These are phyloP conservation scores for Temnothorax curvispinosus DNA, from an alignment of 1,140 invertebrate genomes.

Conservation along the genomic window DNA sequence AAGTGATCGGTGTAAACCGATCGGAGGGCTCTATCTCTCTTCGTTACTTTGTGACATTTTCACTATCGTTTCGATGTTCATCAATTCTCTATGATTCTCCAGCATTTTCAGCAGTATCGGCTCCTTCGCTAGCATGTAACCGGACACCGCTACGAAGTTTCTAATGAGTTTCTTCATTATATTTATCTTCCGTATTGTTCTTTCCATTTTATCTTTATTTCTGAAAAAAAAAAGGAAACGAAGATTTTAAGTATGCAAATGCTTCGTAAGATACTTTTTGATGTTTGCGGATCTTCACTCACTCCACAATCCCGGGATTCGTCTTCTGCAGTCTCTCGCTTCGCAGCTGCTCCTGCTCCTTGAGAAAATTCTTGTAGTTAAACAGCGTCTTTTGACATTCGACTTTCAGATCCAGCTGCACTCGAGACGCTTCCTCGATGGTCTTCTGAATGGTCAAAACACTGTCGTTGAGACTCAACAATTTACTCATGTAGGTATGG, in stretches of 20 bases:
- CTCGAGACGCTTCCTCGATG: constrained; percentile 45
- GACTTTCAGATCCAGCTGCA: constrained; percentile 70
- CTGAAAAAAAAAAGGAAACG: constrained; percentile 58
- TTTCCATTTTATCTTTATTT: constrained; percentile 71
- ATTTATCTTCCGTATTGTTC: constrained; percentile 74
- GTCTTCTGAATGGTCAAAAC: constrained; percentile 57
- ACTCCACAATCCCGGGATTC: constrained; percentile 75
- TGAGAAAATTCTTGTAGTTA: constrained; percentile 74
- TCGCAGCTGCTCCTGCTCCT: constrained; percentile 66
- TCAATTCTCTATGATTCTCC: constrained; percentile 73
- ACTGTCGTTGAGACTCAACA: constrained; percentile 72
- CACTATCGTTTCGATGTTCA: constrained; percentile 74
- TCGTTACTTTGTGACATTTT: constrained; percentile 37
- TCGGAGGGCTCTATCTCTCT: not conserved
- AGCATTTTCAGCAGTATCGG: constrained; percentile 69
- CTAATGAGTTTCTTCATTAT: constrained; percentile 78
- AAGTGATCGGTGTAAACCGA: no score
- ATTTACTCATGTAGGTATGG: constrained; percentile 59
- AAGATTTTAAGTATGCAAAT: constrained; percentile 29
- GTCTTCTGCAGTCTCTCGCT: constrained; percentile 73
- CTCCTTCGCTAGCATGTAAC: constrained; percentile 50
- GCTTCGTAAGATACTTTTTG: not conserved
- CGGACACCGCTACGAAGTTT: constrained; percentile 74
- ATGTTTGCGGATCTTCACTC: constrained; percentile 33
- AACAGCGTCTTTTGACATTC: constrained; percentile 66